Base-by-base conservation (phyloP, 2,888 invertebrate genomes). In the Epinotia brunnichana region DNA sequence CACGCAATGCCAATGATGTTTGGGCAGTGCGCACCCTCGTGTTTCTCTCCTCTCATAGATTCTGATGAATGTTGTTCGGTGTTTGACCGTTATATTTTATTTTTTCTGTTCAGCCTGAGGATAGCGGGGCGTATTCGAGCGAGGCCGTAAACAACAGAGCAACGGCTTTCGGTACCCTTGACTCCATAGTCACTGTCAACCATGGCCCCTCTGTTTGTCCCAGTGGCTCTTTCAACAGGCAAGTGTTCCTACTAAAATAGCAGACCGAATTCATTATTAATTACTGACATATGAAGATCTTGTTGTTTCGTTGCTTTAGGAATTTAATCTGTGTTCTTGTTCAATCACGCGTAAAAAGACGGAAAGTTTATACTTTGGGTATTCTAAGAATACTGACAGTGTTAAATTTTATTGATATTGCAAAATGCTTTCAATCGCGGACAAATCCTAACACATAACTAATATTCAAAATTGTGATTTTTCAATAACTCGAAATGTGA, bases 81-180 rank as follows among this genome's bases (percentile, higher is more conserved):
- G 13, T 21, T 19, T 15, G 10, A 2, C 21, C 21, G 51, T 19
- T 63, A 15, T 48, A 44, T 59, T 39, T 44, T 39, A 11, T 48
- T 77, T 64, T 69, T 10, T 51, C 66, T 68, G 80, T 79, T 11
- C 75, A 92, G 92, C 77, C 85, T 10, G 85, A 87, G 73, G 97
- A 99, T 83, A 97, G 97, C 83, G 99, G 99, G 9, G 99, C 99
- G 0, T 99, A 99, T 90, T 99, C 98, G 0, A 99, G 99, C 85
- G 99, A 99, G 93, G 98, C 97, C 0, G 95, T 99, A 77, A 99
- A 99, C 90, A 95, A 95, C 76, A 95, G 95, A 76, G 98, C 97
- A 57, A 96, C 97, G 13, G 95, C 95, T 1, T 96, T 99, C 82
- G 99, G 98, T 2, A 94, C 95, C 0, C 98, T 98, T 0, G 99